Evolutionary conservation across 2,113 vertebrate genomes (phyloP).

Genomic region (Nycticebus coucang): DNA sequence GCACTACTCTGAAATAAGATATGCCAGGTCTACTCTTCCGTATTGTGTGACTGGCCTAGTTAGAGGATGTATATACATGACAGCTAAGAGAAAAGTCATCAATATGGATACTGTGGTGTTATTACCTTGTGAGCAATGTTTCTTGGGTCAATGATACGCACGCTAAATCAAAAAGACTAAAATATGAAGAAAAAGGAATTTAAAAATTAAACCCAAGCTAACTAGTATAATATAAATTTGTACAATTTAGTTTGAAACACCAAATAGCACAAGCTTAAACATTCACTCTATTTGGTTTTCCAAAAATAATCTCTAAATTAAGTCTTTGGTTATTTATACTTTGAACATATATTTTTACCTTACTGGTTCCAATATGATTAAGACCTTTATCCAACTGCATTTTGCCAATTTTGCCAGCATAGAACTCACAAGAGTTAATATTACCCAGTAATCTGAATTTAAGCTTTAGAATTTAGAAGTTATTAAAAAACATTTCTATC

Average conservation of each 20-base stretch:
- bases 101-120: not conserved
- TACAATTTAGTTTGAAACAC: constrained; percentile 40
- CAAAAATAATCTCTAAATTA: constrained; percentile 34
- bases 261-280: not conserved
- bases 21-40: not conserved
- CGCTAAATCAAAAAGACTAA: constrained; percentile 37
- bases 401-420: constrained; percentile 31
- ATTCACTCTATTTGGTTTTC: constrained; percentile 24
- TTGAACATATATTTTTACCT: constrained; percentile 27
- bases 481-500: constrained; percentile 48
- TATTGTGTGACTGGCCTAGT: constrained; percentile 66
- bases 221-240: not conserved
- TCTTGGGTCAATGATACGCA: not conserved
- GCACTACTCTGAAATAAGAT: constrained; percentile 59
- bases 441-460: constrained; percentile 3
- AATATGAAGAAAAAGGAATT: not conserved
- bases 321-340: constrained; percentile 30
- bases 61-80: constrained; percentile 8
- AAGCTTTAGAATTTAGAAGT: constrained; percentile 21
- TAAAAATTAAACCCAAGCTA: not conserved
- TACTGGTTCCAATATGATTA: not conserved
- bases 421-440: not conserved
- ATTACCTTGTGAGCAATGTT: not conserved
- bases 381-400: not conserved
- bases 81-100: not conserved